A percentile compares a stretch with the other conserved stretches of the same genome.
Evolutionary conservation across 2,888 invertebrate genomes (phyloP).

Genomic region (Acanthococcus lagerstroemiae): DNA sequence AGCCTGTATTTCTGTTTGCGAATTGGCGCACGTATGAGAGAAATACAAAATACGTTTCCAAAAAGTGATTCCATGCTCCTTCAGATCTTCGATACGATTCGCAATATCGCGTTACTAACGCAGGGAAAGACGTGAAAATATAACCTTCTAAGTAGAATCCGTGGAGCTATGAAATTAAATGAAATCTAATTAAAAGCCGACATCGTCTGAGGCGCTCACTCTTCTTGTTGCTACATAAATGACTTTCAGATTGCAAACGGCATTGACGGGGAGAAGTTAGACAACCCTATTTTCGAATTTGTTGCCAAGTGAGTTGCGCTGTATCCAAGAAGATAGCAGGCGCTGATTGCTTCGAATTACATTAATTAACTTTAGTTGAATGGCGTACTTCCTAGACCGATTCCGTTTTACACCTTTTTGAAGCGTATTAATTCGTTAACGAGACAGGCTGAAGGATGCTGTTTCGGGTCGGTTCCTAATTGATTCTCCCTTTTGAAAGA

Average conservation of each 20-base stretch:
- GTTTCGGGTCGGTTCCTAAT: background rate
- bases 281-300: conserved; percentile 29
- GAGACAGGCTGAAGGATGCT: background rate
- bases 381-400: background rate
- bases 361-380: conserved; percentile 24
- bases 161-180: conserved; percentile 22
- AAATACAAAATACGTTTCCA: no score
- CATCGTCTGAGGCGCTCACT: conserved; percentile 18
- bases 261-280: conserved; percentile 11
- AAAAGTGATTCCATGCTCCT: no score
- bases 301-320: conserved; percentile 25
- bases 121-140: no score
- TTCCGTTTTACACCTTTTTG: conserved; percentile 6
- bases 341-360: conserved; percentile 31
- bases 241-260: conserved; percentile 21
- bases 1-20: no score
- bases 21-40: no score
- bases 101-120: no score
- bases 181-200: conserved; percentile 30
- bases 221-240: conserved; percentile 18
- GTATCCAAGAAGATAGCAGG: conserved; percentile 11
- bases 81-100: no score
- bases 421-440: background rate
- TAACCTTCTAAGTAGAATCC: conserved; percentile 13
- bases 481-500: background rate